These are phyloP conservation scores for Drosophila pegasa DNA, from an alignment of 2,888 invertebrate species.

Conservation along the genomic window DNA sequence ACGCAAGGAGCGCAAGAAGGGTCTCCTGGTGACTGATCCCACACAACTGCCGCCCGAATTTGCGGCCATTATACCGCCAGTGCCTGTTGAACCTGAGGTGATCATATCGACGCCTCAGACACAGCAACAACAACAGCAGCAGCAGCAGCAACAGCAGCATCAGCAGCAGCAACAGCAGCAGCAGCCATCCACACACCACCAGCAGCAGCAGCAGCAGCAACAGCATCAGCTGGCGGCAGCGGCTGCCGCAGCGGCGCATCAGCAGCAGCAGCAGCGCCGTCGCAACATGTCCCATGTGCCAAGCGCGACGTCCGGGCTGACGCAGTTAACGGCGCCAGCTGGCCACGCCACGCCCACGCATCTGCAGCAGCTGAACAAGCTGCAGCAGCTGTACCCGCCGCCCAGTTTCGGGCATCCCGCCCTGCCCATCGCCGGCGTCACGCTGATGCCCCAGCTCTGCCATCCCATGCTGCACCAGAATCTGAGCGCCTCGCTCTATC, in stretches of 20 bases:
- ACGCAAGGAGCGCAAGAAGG: conserved; percentile 83
- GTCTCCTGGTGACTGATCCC: conserved; percentile 78
- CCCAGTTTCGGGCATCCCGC: conserved; percentile 81
- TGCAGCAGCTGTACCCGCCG: conserved; percentile 80
- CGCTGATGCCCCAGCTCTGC: conserved; percentile 82
- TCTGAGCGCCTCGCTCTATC: conserved; percentile 77
- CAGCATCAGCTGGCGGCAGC: conserved; percentile 44
- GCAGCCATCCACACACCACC: conserved; percentile 59
- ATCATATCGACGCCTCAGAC: conserved; percentile 69
- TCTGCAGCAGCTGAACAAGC: conserved; percentile 79
- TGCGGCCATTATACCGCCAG: conserved; percentile 75
- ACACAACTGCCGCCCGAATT: conserved; percentile 78
- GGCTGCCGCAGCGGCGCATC: conserved; percentile 44
- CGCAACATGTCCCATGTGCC: conserved; percentile 60
- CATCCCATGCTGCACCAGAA: conserved; percentile 83
- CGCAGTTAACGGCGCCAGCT: conserved; percentile 57
- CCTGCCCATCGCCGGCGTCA: conserved; percentile 79
- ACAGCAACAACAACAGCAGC: conserved; percentile 54
- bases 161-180: conserved; percentile 51
- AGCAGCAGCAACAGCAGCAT: conserved; percentile 45
- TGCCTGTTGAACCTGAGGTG: conserved; percentile 81
- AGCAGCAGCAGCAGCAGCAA: conserved; percentile 50
- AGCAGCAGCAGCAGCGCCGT: conserved; percentile 58
- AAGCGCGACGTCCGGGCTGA: conserved; percentile 55
- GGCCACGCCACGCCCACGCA: conserved; percentile 69